Evolutionary conservation across 2,113 vertebrate species (phyloP).

Genomic region (Sorex araneus): DNA sequence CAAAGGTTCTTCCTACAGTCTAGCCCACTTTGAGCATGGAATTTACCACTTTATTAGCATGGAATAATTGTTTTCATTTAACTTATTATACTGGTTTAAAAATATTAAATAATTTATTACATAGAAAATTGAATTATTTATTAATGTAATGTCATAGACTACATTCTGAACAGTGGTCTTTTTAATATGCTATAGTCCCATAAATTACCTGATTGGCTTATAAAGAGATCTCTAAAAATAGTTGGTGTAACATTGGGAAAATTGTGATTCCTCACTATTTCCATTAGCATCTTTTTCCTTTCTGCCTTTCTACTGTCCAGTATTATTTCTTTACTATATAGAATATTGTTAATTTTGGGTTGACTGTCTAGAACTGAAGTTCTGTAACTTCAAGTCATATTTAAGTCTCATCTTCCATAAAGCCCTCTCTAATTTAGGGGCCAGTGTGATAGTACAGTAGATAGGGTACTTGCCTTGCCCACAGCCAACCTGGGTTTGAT

Average conservation of each 20-base stretch:
- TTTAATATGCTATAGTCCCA: constrained; percentile 9
- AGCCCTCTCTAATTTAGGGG: background rate
- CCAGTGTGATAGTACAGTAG: too few species aligned
- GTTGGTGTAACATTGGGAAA: constrained; percentile 39
- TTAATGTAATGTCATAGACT: constrained; percentile 54
- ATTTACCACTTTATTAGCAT: constrained; percentile 4
- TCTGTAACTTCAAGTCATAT: background rate
- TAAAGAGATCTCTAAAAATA: constrained; percentile 52
- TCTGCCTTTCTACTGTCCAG: constrained; percentile 34
- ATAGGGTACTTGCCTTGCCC: background rate
- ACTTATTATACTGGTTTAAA: background rate
- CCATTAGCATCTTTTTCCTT: constrained; percentile 32
- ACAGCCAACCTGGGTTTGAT: too few species aligned
- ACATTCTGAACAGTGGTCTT: background rate
- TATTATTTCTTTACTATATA: constrained; percentile 27
- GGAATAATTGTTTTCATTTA: constrained; percentile 43
- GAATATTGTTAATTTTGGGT: constrained; percentile 30
- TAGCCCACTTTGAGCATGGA: too few species aligned
- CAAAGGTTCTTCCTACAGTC: too few species aligned
- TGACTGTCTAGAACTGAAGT: background rate
- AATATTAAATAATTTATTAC: background rate
- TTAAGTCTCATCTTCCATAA: constrained; percentile 50
- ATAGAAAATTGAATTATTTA: constrained; percentile 53
- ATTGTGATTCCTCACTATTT: constrained; percentile 53
- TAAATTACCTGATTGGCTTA: constrained; percentile 33